Base-by-base conservation (phyloP, 2,888 invertebrate species). In the Meteorus cinctellus region DNA sequence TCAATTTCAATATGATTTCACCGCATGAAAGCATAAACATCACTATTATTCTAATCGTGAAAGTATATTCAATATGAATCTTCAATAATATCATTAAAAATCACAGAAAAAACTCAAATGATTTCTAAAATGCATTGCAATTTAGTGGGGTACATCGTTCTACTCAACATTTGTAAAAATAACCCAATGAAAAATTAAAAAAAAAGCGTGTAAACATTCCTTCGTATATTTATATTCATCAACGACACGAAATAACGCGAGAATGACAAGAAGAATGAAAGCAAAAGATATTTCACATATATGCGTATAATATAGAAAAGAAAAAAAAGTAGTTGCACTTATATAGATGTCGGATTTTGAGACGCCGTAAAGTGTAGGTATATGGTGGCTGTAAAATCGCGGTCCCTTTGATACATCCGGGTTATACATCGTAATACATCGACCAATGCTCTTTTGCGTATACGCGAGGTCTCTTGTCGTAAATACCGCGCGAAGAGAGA, bases 261-360 rank as follows among this genome's bases (percentile, higher is more conserved):
- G 27, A 16, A 45, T 65, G 31, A 29, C 63, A 66, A 72, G 3
- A 63, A 16, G 45, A 51, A 75, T 51, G 48, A 70, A 69, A 63
- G 12, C 24, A 24, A 36, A 65, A 51, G 12, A 27, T 19, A 27
- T 51, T 8, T 34, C n/a, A 45, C 63, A 65, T 51, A 65, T 36
- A 65, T 63, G 63, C 12, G 48, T 34, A 16, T 27, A 10, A 31
- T 41, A 45, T 60, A 27, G 63, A n/a, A n/a, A 48, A 67, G 67
- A 71, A 70, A 71, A 71, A 48, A 36, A 72, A 72, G 67, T 68
- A 72, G 76, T 76, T 72, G 68, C 72, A 67, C 76, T 76, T 68
- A 72, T 87, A 87, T 86, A 87, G 88, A 88, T 85, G 87, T 88
- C 86, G 86, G 29, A 87, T 87, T 85, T 86, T 86, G 84, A 83